Base-by-base conservation (phyloP, 1,140 invertebrate genomes). In the Temnothorax longispinosus region DNA sequence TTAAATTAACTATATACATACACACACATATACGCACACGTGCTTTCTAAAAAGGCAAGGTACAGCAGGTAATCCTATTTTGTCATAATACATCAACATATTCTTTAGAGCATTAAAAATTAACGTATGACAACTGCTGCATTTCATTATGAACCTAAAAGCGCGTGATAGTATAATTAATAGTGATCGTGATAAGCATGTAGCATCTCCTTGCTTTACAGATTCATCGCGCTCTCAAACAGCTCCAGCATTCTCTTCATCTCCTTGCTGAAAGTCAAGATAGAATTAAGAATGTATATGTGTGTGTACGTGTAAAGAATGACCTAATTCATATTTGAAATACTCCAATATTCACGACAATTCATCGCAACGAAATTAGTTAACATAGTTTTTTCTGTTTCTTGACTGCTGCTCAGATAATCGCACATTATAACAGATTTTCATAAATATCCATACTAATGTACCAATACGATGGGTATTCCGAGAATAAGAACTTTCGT, bases 181-280 rank as follows among this genome's bases (percentile, higher is more conserved):
- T 76, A 13, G 41, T 4, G 15, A 56, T 60, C 35, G 6, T 13
- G 6, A 44, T 65, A 21, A 41, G 3, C 10, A 6, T 35, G 15
- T 11, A 54, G 11, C 11, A 32, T 38, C 6, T 15, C 2, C 0
- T 38, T 58, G 35, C 18, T 69, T 92, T 85, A 94, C 6, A 93
- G 41, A 88, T 94, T 95, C 89, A 95, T 93, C 7, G 94, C 91
- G 54, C 87, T 94, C 93, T 97, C 96, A 92, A 97, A 96, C 32
- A 95, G 82, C 60, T 95, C 95, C 90, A 95, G 86, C 91, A 95
- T 94, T 72, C 94, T 94, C 72, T 95, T 96, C 72, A 95, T 92
- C 88, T 95, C 95, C 88, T 95, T 96, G 86, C 94, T 95, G 88
- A 77, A 92, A 93, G 69, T 80, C 8, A 80, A 21, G 7, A 0